phyloP scores from a whole-genome alignment of 2,113 vertebrate species.

The Syngnathus floridae region DNA sequence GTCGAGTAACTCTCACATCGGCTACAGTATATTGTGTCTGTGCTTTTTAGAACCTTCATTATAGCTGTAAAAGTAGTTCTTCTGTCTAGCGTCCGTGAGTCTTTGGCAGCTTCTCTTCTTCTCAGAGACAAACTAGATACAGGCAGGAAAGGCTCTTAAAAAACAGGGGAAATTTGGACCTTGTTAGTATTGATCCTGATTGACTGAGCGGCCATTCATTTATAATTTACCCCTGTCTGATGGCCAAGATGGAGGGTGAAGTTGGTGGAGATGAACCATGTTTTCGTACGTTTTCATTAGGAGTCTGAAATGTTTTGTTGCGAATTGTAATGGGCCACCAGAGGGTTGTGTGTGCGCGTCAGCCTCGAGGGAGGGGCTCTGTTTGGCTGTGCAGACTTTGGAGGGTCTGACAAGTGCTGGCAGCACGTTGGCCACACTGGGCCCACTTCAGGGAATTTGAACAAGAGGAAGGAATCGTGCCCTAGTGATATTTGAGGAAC shows the following conservation, averaged over 20 bases:
- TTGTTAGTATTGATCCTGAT: constrained; percentile 69
- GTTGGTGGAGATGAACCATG: constrained; percentile 18
- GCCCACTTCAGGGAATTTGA: constrained; percentile 45
- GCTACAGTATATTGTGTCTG: not conserved
- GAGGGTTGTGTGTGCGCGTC: constrained; percentile 13
- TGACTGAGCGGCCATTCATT: constrained; percentile 63
- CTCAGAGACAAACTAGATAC: constrained; percentile 9
- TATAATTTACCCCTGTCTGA: constrained; percentile 64
- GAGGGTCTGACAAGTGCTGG: constrained; percentile 27
- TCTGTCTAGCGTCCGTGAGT: constrained; percentile 19
- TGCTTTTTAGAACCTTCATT: constrained; percentile 23
- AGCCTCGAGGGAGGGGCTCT: not conserved
- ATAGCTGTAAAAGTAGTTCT: constrained; percentile 19
- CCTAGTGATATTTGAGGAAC: constrained; percentile 68
- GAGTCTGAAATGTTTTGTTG: constrained; percentile 31
- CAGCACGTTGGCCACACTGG: not conserved
- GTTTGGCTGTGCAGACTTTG: not conserved
- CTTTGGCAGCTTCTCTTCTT: constrained; percentile 18
- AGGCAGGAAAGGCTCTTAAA: constrained; percentile 11
- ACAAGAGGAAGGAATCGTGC: constrained; percentile 39
- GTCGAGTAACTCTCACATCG: constrained; percentile 14
- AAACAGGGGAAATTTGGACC: constrained; percentile 54
- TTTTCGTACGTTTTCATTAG: constrained; percentile 45
- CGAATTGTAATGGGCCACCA: constrained; percentile 32
- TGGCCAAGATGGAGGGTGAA: constrained; percentile 33